Conservation (phyloP, 2,888 invertebrate species). For the Caradrina kadenii region DNA sequence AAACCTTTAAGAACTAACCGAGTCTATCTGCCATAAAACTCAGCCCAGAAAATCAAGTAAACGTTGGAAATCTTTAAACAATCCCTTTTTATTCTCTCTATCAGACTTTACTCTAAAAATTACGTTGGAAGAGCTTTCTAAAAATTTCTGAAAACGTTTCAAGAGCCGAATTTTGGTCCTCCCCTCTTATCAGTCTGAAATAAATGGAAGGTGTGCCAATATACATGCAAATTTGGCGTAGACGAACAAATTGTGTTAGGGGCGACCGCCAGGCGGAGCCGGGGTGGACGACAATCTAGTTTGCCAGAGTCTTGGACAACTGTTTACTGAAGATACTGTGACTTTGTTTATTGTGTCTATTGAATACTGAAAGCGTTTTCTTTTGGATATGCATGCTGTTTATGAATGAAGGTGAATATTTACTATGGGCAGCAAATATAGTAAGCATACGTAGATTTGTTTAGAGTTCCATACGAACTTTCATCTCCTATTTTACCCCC, state of each 20-base stretch:
- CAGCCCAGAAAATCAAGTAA: slow-evolving; percentile 13
- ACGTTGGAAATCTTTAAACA: slow-evolving; percentile 30
- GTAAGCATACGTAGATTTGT: no score
- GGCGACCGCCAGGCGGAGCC: slow-evolving; percentile 20
- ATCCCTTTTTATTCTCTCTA: slow-evolving; percentile 18
- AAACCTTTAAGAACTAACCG: slow-evolving; percentile 19
- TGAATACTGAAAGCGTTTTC: slow-evolving; percentile 49
- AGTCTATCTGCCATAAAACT: slow-evolving; percentile 27
- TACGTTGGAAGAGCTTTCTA: slow-evolving; percentile 24
- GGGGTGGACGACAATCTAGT: slow-evolving; percentile 52
- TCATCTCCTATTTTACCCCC: no score
- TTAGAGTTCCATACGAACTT: no score
- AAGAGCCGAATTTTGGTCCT: slow-evolving; percentile 38
- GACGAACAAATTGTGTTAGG: slow-evolving; percentile 73
- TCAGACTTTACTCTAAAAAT: slow-evolving; percentile 37
- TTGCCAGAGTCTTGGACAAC: slow-evolving; percentile 39
- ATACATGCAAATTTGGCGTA: slow-evolving; percentile 74
- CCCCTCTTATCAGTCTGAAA: slow-evolving; percentile 44
- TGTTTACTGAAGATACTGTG: slow-evolving; percentile 44
- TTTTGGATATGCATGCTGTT: neutral
- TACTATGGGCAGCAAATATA: no score
- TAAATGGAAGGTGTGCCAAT: slow-evolving; percentile 67
- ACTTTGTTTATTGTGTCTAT: slow-evolving; percentile 35
- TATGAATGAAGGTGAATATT: no score
- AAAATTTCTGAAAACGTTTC: slow-evolving; percentile 37